phyloP scores from a whole-genome alignment of 2,888 invertebrate genomes.

The Hartigia nigra region DNA sequence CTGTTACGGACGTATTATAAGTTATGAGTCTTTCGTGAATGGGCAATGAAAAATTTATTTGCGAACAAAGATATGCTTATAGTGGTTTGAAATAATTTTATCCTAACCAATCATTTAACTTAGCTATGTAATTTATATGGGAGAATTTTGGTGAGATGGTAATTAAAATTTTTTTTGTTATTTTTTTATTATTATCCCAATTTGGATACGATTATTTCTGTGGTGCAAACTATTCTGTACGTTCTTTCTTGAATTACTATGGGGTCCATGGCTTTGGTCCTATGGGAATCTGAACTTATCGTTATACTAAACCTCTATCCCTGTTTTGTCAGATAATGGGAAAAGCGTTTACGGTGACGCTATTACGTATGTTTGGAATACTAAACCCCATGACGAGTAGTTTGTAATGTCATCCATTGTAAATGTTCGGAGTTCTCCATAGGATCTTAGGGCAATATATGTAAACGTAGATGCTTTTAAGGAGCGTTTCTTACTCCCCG shows the following conservation, averaged over 20 bases:
- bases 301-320: background rate
- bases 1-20: background rate
- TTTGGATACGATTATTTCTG: background rate
- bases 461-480: background rate
- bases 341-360: constrained; percentile 31
- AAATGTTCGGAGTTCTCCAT: background rate
- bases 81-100: background rate
- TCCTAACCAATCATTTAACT: background rate
- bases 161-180: constrained; percentile 1
- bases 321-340: constrained; percentile 24
- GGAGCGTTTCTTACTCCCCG: background rate
- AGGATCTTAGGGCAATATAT: background rate
- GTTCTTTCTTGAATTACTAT: background rate
- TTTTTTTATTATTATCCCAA: constrained; percentile 1
- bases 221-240: background rate
- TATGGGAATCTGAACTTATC: background rate
- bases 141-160: constrained; percentile 9
- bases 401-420: background rate
- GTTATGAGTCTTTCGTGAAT: background rate
- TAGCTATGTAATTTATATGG: background rate
- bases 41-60: background rate
- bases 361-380: constrained; percentile 24
- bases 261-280: background rate
- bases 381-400: background rate
- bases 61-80: background rate